Base-by-base conservation (phyloP, 2,113 vertebrate genomes). In the Miniopterus natalensis region DNA sequence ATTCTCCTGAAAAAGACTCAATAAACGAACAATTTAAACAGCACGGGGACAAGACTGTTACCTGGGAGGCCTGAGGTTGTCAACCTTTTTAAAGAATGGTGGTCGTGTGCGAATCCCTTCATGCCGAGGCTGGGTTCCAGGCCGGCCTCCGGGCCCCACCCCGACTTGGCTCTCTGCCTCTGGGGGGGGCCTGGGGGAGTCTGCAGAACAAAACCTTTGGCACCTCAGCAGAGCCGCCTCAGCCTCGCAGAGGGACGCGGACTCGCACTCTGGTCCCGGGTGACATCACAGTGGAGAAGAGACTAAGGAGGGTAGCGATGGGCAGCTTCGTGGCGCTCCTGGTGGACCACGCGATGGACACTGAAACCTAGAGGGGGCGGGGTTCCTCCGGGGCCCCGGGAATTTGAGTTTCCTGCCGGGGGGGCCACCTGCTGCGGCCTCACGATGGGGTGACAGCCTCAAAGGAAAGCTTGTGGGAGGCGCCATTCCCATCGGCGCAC, bases 381-480 rank as follows among this genome's bases (percentile, higher is more conserved):
- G 3, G 23, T 31, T 42, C 29, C 45, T 36, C 27, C 1, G 47
- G 55, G 20, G 0, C 12, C 61, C 31, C 51, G 27, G 40, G 31
- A 36, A 36, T 36, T 36, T 36, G 36, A 13, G 17, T 40, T 49
- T 79, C 29, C 29, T 70, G 95, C 94, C 95, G 89, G 92, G 0
- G 42, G 42, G 6, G 89, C 96, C 97, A 96, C 96, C 96, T 98
- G 97, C 80, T 80, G 29, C 70, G 1, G 1, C 77, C 92, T 84
- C 81, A 42, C 25, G 36, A 73, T 4, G 63, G 78, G 80, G 47
- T 71, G 63, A 59, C 53, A 51, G 89, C 45, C 68, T 73, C 55
- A 75, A 73, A 79, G 36, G 59, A 77, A 73, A 79, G 94, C 79
- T 65, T 90, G 83, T 80, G 77, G 84, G 74, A 66, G 93, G 86